These are phyloP conservation scores for Neogale vison DNA, from an alignment of 2,113 vertebrate genomes.

Conservation along the genomic window DNA sequence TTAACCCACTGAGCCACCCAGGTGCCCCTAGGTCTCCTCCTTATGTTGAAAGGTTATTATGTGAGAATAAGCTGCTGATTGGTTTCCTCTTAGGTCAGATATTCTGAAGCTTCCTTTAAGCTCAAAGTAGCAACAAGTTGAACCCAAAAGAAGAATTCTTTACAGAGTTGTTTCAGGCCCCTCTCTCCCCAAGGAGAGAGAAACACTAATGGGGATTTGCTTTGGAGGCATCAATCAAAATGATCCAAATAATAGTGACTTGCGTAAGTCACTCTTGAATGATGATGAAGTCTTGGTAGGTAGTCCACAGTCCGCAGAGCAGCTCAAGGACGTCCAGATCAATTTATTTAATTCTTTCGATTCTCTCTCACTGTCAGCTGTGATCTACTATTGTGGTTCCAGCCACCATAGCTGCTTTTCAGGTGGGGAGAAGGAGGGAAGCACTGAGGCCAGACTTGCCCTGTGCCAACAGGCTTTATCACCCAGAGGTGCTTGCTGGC, in stretches of 20 bases:
- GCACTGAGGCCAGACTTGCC: no score
- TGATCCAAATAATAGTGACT: background rate
- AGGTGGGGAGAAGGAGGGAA: background rate
- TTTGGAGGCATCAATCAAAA: background rate
- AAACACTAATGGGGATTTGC: background rate
- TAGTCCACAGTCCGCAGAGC: background rate
- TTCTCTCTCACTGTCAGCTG: background rate
- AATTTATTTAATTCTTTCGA: background rate
- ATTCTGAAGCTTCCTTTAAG: background rate
- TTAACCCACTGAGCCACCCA: no score
- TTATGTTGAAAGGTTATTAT: background rate
- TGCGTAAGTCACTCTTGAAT: background rate
- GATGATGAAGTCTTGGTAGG: background rate
- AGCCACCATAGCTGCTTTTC: background rate
- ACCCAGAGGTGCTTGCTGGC: background rate
- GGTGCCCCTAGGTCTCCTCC: background rate
- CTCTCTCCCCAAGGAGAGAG: background rate
- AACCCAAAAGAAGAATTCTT: background rate
- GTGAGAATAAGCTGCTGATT: background rate
- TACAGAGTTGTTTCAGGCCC: background rate
- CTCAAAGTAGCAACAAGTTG: background rate
- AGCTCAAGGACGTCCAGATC: background rate
- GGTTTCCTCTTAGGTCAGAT: background rate
- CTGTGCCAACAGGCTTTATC: background rate
- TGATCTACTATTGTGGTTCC: background rate